Evolutionary conservation across 1,140 invertebrate species (phyloP), one percentile per base, ranked within the genome.

Genomic region (Drosophila malerkotliana): DNA sequence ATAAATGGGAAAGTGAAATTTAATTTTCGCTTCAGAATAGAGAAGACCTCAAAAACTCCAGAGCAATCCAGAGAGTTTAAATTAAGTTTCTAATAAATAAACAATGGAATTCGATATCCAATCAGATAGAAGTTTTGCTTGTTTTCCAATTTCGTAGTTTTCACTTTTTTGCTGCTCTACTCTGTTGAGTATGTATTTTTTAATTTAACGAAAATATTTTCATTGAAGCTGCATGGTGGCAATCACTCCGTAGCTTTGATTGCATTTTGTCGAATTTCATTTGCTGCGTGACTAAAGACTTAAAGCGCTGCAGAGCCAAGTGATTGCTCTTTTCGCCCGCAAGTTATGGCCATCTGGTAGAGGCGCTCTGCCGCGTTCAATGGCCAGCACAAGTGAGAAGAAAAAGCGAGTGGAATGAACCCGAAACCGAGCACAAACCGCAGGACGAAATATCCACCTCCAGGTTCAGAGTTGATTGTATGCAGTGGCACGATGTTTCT

Each of bases 401-500:
- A 12, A 37, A 32, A n/a, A 37, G 34, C 34, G 57, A 45, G 66
- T 37, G 57, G 71, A 87, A 87, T 88, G 83, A 88, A 78, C 82
- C 39, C 41, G 49, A 26, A 28, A 37, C 15, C 18, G 54, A 26
- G 21, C 44, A 30, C 26, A 56, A 76, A 76, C 63, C 54, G 64
- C 64, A 72, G n/a, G 32, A 37, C 54, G 28, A 60, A 41, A 56
- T 67, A 75, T 82, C 66, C 75, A 41, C 10, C 48, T 56, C 30
- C 59, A 76, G 82, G 71, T 87, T 87, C 82, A 87, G 82, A 87
- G 83, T 87, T 87, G 74, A 87, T 76, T 87, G 82, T 88, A 87
- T 87, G 83, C 82, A 79, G 59, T 72, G 71, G 74, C 69, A 64
- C 66, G 74, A 64, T 61, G 56, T 32, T 28, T 63, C 55, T 67